Percentiles rank a stretch among this genome's conserved stretches.
These are phyloP conservation scores for Euborellia annulipes DNA, from an alignment of 1,140 invertebrate species.

Conservation along the genomic window DNA sequence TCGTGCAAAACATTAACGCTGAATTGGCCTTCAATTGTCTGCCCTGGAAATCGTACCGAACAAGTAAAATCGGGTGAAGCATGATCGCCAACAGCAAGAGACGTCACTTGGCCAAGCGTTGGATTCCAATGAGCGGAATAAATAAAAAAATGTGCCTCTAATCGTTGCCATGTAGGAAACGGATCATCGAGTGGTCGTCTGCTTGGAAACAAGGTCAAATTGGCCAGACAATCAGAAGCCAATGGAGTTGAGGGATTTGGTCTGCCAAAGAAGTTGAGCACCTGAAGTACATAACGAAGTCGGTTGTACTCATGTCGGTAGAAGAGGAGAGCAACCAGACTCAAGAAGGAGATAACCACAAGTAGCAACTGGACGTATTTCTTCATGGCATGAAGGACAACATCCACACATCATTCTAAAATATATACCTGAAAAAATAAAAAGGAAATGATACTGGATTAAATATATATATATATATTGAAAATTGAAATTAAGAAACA, in stretches of 20 bases:
- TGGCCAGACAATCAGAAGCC: slow-evolving; percentile 11
- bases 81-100: slow-evolving; percentile 25
- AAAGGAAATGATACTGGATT: too few relatives aligned
- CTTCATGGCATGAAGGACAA: slow-evolving; percentile 34
- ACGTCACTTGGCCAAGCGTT: slow-evolving; percentile 21
- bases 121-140: slow-evolving; percentile 35
- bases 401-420: too few relatives aligned
- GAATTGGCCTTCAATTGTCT: not conserved
- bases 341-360: slow-evolving; percentile 42
- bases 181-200: slow-evolving; percentile 24
- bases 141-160: slow-evolving; percentile 31
- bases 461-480: too few relatives aligned
- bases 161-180: slow-evolving; percentile 33
- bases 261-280: slow-evolving; percentile 58
- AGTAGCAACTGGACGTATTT: slow-evolving; percentile 59
- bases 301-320: slow-evolving; percentile 64
- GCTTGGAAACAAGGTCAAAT: slow-evolving; percentile 11
- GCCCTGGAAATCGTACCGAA: slow-evolving; percentile 26
- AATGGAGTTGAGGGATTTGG: slow-evolving; percentile 20
- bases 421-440: too few relatives aligned
- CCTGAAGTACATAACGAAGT: slow-evolving; percentile 54
- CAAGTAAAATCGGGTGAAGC: slow-evolving; percentile 29
- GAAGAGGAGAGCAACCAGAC: slow-evolving; percentile 49
- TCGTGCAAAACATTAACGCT: slow-evolving; percentile 15
- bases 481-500: too few relatives aligned